Evolutionary conservation across 2,113 vertebrate species (phyloP), one percentile per base, ranked within the genome.

Genomic region (Solea senegalensis): DNA sequence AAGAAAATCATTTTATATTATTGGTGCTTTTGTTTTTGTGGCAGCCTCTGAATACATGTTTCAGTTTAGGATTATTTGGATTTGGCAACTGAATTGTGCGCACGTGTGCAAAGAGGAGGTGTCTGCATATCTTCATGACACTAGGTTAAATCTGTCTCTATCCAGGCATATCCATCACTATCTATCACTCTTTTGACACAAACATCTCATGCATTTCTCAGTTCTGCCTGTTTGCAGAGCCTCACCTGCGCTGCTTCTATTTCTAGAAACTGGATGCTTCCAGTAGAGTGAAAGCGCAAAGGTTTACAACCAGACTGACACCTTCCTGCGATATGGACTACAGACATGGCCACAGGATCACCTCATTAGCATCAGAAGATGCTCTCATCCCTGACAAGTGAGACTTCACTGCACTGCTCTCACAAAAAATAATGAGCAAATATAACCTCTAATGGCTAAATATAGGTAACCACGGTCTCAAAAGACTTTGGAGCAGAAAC

Each of bases 321-420:
- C 53, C 74, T 87, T 72, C 52, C 67, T 43, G 63, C 61, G 48
- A 80, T 70, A 11, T 59, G 81, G 88, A 82, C 89, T 64, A 73
- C 60, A 81, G 81, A 82, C 41, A 82, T 59, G 88, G 83, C 84
- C 81, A 82, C 55, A 52, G 78, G 80, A 90, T 89, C 88, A 82
- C 87, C 89, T 92, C 87, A 90, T 90, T 92, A 91, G 81, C 85
- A 90, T 92, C 84, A 66, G 69, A 85, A 72, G 83, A 71, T n/a
- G 80, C 83, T 85, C 79, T 77, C 78, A 78, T 90, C 65, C 43
- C 66, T 88, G 88, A 90, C 86, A 89, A 90, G 81, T 68, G 53
- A 81, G 80, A 83, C 76, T 78, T 90, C 71, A 77, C 75, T 78
- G 58, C 76, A 64, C 71, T 34, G 50, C 72, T 82, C 77, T 65